Evolutionary conservation across 2,888 invertebrate genomes (phyloP).

Genomic region (Hybos culiciformis): DNA sequence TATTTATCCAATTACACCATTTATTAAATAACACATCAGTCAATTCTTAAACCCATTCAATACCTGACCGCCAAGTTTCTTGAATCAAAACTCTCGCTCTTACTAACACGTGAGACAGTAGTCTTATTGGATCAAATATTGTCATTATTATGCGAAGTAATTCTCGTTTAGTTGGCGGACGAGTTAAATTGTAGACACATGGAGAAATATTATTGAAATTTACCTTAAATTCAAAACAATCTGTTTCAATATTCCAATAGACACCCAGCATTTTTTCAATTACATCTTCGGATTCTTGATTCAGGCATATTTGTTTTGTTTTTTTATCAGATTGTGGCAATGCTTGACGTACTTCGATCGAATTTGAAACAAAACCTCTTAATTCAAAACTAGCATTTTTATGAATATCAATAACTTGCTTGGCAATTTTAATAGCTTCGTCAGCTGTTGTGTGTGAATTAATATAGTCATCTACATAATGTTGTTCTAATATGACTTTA

Average conservation of each 20-base stretch:
- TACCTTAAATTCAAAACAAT: too few species aligned
- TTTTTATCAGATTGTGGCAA: neutral
- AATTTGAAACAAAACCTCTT: constrained; percentile 11
- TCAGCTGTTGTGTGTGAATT: constrained; percentile 3
- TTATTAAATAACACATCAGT: neutral
- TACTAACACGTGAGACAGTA: too few species aligned
- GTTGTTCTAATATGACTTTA: constrained; percentile 11
- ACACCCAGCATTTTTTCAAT: constrained; percentile 15
- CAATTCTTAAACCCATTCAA: constrained; percentile 12
- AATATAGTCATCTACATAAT: constrained; percentile 11
- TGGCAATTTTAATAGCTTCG: constrained; percentile 7
- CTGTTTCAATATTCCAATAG: too few species aligned
- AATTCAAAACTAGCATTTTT: constrained; percentile 11
- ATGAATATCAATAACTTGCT: constrained; percentile 8
- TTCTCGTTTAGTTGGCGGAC: too few species aligned
- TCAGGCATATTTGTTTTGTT: neutral
- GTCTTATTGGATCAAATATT: too few species aligned
- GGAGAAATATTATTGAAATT: too few species aligned
- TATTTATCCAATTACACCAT: constrained; percentile 8
- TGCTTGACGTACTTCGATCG: neutral
- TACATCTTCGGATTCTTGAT: constrained; percentile 4
- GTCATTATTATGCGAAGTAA: too few species aligned
- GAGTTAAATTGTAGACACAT: too few species aligned
- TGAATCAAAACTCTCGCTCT: too few species aligned
- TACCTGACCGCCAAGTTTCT: too few species aligned